A percentile compares a stretch with the other conserved stretches of the same genome.
These are phyloP conservation scores for Lucifuga dentata DNA, from an alignment of 2,113 vertebrate genomes.

Conservation along the genomic window DNA sequence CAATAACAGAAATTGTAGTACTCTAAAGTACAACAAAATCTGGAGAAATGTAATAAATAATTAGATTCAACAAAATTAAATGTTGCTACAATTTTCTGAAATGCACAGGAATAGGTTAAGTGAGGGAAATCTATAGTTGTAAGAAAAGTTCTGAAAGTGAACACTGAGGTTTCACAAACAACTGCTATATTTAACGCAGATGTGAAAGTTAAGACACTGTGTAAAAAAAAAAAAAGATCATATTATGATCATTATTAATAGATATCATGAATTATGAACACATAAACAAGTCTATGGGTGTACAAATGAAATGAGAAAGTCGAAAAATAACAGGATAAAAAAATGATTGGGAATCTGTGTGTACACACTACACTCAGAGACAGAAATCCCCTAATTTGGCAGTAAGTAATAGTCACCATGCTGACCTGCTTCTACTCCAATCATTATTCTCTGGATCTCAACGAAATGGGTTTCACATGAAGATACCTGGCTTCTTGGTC, in stretches of 20 bases:
- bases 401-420: constrained; percentile 18
- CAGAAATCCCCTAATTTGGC: constrained; percentile 12
- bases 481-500: constrained; percentile 93
- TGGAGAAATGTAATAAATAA: constrained; percentile 6
- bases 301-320: neutral
- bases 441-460: constrained; percentile 9
- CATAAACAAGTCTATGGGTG: neutral
- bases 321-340: constrained; percentile 1
- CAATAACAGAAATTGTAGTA: constrained; percentile 27
- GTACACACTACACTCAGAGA: neutral
- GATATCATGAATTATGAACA: neutral
- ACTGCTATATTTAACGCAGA: neutral
- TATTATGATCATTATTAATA: too few species aligned
- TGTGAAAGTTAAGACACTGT: neutral
- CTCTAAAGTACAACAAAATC: neutral
- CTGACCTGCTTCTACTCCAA: constrained; percentile 22
- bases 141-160: neutral
- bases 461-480: neutral
- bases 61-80: neutral
- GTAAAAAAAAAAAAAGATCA: too few species aligned
- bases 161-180: neutral
- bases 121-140: neutral
- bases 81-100: neutral
- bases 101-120: constrained; percentile 9
- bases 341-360: neutral